Base-by-base conservation (phyloP, 2,888 invertebrate genomes). In the Drosophila nr. fundita region DNA sequence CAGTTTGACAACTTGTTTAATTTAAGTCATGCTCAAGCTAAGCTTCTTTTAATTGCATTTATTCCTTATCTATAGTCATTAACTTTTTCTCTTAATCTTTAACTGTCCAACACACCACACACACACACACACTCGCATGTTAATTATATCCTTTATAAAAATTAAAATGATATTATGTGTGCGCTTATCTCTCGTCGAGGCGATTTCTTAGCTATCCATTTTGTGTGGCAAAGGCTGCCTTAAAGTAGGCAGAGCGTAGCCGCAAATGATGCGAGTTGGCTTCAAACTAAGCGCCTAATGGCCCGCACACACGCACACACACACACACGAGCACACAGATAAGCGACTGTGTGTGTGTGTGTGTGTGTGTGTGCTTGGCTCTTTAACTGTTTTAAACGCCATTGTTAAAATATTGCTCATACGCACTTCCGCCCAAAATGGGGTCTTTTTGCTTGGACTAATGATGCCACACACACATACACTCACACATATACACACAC, bases 331-430 rank as follows among this genome's bases (percentile, higher is more conserved):
- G 5, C 18, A 36, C 10, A 27, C 42, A 68, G 59, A 66, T 64
- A 70, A 63, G 66, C 24, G 59, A 42, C 48, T 40, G 40, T 48
- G 59, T 50, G 32, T 52, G 66, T 62, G 49, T 50, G 32, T 52
- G 66, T 62, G 49, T 67, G 52, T 18, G 59, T 21, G 30, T 36
- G 68, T 70, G 78, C 45, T 77, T 76, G 82, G 79, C 78, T 78
- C 84, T 87, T 90, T 91, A 87, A 89, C 90, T 87, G 90, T 90
- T 87, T 87, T 90, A 89, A 90, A 85, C 92, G 91, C 91, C 91
- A 92, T 91, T 91, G 92, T 92, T 91, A 82, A 85, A 91, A 90
- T 91, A 90, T 87, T 89, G 87, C 89, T 91, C 90, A 88, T 90
- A 88, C 90, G 88, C 84, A 90, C 84, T 89, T 90, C 90, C 88